These are phyloP conservation scores for Papilio glaucus DNA, from an alignment of 1,140 invertebrate genomes.

Conservation along the genomic window DNA sequence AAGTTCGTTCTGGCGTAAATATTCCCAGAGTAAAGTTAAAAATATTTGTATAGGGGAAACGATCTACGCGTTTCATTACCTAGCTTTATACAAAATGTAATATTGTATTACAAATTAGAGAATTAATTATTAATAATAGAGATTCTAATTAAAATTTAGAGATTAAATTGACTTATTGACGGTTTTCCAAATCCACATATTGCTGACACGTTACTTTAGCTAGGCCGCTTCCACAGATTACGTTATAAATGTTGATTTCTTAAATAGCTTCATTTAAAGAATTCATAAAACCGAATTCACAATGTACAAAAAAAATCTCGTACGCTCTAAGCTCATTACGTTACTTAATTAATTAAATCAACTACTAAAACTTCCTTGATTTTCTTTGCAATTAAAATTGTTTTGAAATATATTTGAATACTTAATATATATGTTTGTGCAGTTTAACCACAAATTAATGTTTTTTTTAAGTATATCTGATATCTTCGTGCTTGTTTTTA, in stretches of 20 bases:
- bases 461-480: not conserved
- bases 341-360: not conserved
- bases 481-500: not conserved
- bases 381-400: slow-evolving; percentile 33
- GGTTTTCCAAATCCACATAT: too few species aligned
- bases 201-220: too few species aligned
- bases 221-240: too few species aligned
- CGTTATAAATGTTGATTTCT: too few species aligned
- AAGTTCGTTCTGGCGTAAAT: not conserved
- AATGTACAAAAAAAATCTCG: not conserved
- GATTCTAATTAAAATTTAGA: too few species aligned
- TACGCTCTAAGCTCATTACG: not conserved
- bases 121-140: too few species aligned
- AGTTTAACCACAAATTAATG: not conserved
- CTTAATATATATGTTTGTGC: not conserved
- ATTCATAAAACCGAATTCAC: not conserved
- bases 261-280: too few species aligned
- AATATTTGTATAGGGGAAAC: not conserved
- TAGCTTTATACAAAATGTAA: not conserved
- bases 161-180: too few species aligned
- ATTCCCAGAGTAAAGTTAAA: not conserved
- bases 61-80: not conserved
- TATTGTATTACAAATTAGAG: too few species aligned
- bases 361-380: not conserved
- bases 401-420: not conserved